phyloP scores from a whole-genome alignment of 1,140 invertebrate species.

The Trichonephila clavipes region DNA sequence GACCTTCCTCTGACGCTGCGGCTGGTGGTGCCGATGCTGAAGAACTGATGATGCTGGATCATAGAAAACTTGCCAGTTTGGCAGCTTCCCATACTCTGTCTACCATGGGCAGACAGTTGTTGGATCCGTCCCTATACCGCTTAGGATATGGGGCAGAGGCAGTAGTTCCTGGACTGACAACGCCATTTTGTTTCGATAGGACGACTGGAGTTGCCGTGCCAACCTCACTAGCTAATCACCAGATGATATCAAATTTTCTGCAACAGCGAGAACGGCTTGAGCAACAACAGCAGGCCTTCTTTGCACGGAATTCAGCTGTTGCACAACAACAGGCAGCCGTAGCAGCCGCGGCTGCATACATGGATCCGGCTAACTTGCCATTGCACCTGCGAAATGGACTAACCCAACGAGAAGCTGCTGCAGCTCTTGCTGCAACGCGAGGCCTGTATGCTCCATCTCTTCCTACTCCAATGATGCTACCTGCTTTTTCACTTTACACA shows the following conservation, averaged over 20 bases:
- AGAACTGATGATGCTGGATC: conserved; percentile 76
- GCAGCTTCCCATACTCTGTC: conserved; percentile 66
- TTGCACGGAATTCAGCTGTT: conserved; percentile 50
- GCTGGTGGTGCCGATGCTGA: conserved; percentile 80
- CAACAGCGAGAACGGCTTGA: conserved; percentile 62
- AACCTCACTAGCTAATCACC: conserved; percentile 56
- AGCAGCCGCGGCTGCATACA: conserved; percentile 55
- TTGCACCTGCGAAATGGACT: conserved; percentile 71
- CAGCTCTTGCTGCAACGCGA: conserved; percentile 52
- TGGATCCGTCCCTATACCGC: conserved; percentile 68
- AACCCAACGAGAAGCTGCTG: conserved; percentile 65
- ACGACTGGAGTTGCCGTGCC: conserved; percentile 64
- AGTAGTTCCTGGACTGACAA: conserved; percentile 36
- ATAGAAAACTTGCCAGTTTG: conserved; percentile 68
- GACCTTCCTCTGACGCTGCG: conserved; percentile 91
- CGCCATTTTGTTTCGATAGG: conserved; percentile 70
- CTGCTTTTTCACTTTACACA: conserved; percentile 69
- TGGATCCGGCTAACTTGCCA: conserved; percentile 66
- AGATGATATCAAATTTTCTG: conserved; percentile 55
- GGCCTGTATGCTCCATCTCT: conserved; percentile 66
- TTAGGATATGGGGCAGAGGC: conserved; percentile 54
- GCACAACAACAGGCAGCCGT: conserved; percentile 63
- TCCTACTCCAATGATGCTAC: conserved; percentile 69
- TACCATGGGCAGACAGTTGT: conserved; percentile 45
- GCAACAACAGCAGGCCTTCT: conserved; percentile 48